Conservation (phyloP, 2,888 invertebrate species). For the Philopedon plagiatum region DNA sequence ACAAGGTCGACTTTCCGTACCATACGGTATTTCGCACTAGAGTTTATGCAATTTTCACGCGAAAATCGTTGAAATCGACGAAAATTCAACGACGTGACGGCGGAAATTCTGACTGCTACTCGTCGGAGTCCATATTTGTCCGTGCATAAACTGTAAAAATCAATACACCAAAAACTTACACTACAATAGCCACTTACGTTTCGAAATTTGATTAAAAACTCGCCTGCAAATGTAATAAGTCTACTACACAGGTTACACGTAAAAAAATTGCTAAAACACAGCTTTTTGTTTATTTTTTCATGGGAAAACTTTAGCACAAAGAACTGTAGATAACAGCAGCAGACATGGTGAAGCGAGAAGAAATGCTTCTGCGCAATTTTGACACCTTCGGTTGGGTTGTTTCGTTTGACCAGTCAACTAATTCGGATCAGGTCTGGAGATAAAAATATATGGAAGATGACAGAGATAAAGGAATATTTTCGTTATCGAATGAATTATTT, state of each 20-base stretch:
- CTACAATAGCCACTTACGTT: slow-evolving; percentile 43
- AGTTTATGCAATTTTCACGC: slow-evolving; percentile 24
- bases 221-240: slow-evolving; percentile 10
- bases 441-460: no score
- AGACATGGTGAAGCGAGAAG: neutral
- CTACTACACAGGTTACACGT: slow-evolving; percentile 8
- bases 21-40: slow-evolving; percentile 37
- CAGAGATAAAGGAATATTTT: no score
- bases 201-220: slow-evolving; percentile 18
- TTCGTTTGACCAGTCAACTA: no score
- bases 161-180: slow-evolving; percentile 48
- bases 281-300: neutral
- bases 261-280: neutral
- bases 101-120: slow-evolving; percentile 31
- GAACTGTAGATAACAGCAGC: neutral
- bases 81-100: slow-evolving; percentile 20
- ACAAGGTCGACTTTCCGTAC: slow-evolving; percentile 34
- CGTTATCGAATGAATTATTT: no score
- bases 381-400: no score
- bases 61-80: slow-evolving; percentile 38
- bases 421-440: no score
- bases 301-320: slow-evolving; percentile 2
- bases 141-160: slow-evolving; percentile 42
- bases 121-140: slow-evolving; percentile 48
- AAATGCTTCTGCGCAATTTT: neutral